Evolutionary conservation across 2,888 invertebrate species (phyloP).

Genomic region (Erebia epiphron): DNA sequence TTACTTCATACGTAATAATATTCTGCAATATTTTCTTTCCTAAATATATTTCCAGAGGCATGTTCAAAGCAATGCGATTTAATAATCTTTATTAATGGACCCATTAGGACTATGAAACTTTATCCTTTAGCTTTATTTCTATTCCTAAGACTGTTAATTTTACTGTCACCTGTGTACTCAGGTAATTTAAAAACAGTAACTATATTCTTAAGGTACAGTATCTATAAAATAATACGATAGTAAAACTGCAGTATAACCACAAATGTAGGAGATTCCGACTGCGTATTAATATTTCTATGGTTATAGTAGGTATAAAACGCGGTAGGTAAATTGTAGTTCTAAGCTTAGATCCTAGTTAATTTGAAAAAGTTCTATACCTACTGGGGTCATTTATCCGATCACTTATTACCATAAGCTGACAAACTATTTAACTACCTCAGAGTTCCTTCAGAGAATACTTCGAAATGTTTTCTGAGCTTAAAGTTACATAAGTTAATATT

Average conservation of each 20-base stretch:
- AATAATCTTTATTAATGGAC: not conserved
- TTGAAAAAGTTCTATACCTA: constrained; percentile 7
- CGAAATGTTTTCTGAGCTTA: not conserved
- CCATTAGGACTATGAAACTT: not conserved
- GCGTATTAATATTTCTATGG: not conserved
- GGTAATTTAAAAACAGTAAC: not conserved
- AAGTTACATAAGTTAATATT: not conserved
- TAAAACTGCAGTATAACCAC: constrained; percentile 1
- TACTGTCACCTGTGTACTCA: not conserved
- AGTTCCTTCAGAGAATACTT: not conserved
- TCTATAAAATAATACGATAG: not conserved
- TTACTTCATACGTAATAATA: too few relatives aligned
- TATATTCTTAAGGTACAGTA: not conserved
- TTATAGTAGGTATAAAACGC: constrained; percentile 1
- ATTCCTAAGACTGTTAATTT: not conserved
- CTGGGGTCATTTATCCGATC: too few relatives aligned
- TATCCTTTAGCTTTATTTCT: not conserved
- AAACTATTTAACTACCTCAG: not conserved
- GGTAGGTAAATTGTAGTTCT: constrained; percentile 7
- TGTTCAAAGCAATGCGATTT: not conserved
- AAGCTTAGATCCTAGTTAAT: not conserved
- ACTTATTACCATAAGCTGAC: not conserved
- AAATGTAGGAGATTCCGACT: not conserved
- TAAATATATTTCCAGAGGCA: not conserved
- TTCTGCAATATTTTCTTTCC: too few relatives aligned